Evolutionary conservation across 2,797 vertebrate genomes (phyloP), one percentile per base, ranked within the genome.

Genomic region (Adrianichthys oophorus): DNA sequence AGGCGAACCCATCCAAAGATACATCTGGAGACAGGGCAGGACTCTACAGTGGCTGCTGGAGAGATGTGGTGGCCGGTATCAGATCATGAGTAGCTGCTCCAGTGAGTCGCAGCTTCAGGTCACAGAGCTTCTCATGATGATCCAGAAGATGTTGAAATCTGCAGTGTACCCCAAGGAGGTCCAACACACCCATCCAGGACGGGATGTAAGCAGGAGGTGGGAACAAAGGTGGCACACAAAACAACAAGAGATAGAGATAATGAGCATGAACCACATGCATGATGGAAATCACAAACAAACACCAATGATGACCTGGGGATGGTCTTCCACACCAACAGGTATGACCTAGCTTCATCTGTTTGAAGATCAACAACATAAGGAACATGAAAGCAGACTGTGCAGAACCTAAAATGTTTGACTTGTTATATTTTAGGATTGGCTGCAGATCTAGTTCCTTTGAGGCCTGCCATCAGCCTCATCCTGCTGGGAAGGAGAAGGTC

Each of bases 401-500:
- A 19, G 41, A 29, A n/a, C 40, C 7, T 41, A 7, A 45, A 56
- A 48, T 50, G 15, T 41, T 5, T 40, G 5, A 15, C 6, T 23
- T 61, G n/a, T 58, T 41, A 57, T 4, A 5, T n/a, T 57, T 3
- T 46, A 68, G 52, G 7, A 12, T 14, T 40, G 8, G 15, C 47
- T 26, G 42, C 19, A 49, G 45, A 2, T 1, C 19, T 17, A 40
- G 44, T 2, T 6, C 13, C 2, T 44, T 10, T 17, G 3, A 51
- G 18, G 6, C 43, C 32, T 4, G 40, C 23, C 4, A 59, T 86
- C 0, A n/a, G 61, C 15, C 67, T 88, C 18, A 46, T 87, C 48
- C 65, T 90, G 32, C 62, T 90, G 29, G 88, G 86, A 15, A 71
- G 84, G 56, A 84, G 82, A 29, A 71, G 29, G 15, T 76, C 85